Evolutionary conservation across 2,113 vertebrate species (phyloP), one percentile per base, ranked within the genome.

Genomic region (Turnix velox): DNA sequence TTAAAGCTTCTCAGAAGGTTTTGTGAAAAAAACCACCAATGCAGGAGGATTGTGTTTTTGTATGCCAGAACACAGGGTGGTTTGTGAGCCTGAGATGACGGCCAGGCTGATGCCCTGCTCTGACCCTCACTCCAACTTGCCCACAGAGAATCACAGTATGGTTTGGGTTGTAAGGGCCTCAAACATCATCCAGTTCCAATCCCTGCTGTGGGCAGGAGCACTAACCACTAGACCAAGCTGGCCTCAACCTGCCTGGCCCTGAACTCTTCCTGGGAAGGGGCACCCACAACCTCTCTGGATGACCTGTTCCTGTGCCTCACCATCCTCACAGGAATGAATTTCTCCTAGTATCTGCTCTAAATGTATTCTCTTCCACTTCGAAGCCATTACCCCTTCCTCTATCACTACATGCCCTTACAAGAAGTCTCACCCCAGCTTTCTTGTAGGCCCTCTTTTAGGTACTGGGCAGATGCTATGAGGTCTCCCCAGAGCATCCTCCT

Each of bases 11-110:
- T 2, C n/a, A 11, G 19, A 18, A 23, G 35, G 11, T 9, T 61
- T 7, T 5, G 48, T 5, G 52, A 19, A 30, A 24, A 57, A 6
- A n/a, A 2, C 2, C 4, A 7, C 18, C n/a, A 7, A 14, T 33
- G 1, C 19, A 14, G 43, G 1, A 8, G 28, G n/a, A 6, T 1
- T 4, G 7, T 4, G 5, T 22, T 7, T 27, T 5, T 3, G 6
- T 2, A 4, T 4, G 27, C 12, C 3, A 35, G n/a, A 16, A 16
- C 4, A 9, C 7, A 6, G 2, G 7, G 17, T 10, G 1, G 31
- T 35, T 4, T 5, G 58, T 10, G 31, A 14, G 7, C 15, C 31
- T 9, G 66, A 4, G 37, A 22, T 14, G 6, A 16, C 46, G 39
- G 10, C 33, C 24, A 10, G 31, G 12, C 19, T 23, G 4, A 18